Evolutionary conservation across 2,797 vertebrate genomes (phyloP).

Genomic region (Catostomus latipinnis): DNA sequence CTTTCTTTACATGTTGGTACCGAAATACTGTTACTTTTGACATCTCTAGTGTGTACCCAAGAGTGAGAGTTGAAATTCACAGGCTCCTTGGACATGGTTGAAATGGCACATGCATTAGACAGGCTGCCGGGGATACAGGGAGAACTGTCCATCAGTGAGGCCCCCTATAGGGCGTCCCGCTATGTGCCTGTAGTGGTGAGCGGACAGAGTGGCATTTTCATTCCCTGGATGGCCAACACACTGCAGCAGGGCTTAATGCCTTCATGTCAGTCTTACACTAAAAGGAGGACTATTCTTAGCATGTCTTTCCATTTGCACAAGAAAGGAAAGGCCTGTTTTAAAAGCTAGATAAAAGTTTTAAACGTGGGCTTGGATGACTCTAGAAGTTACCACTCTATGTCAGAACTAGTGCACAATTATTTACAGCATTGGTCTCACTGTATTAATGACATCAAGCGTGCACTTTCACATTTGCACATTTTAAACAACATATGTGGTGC

Average conservation of each 20-base stretch:
- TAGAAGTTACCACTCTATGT: slow-evolving; percentile 3
- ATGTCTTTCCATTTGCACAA: slow-evolving; percentile 18
- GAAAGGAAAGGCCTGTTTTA: slow-evolving; percentile 2
- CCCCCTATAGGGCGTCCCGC: slow-evolving; percentile 25
- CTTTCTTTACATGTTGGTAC: no score
- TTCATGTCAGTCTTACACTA: slow-evolving; percentile 20
- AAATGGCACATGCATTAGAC: slow-evolving; percentile 14
- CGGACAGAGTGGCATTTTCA: slow-evolving; percentile 19
- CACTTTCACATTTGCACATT: no score
- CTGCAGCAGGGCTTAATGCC: slow-evolving; percentile 4
- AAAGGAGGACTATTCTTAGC: slow-evolving; percentile 25
- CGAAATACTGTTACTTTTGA: no score
- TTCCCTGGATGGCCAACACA: slow-evolving; percentile 13
- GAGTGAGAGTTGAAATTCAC: slow-evolving; percentile 1
- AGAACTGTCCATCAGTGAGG: slow-evolving; percentile 33
- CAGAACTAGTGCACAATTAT: background rate
- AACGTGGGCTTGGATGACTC: background rate
- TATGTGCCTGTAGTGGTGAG: slow-evolving; percentile 36
- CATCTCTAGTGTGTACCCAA: background rate
- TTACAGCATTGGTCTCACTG: background rate
- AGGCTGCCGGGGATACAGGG: slow-evolving; percentile 1
- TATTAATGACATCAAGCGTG: background rate
- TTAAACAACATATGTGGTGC: no score
- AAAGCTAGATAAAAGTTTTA: slow-evolving; percentile 34
- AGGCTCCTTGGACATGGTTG: background rate